phyloP scores from a whole-genome alignment of 2,113 vertebrate species.

The Semicossyphus pulcher region DNA sequence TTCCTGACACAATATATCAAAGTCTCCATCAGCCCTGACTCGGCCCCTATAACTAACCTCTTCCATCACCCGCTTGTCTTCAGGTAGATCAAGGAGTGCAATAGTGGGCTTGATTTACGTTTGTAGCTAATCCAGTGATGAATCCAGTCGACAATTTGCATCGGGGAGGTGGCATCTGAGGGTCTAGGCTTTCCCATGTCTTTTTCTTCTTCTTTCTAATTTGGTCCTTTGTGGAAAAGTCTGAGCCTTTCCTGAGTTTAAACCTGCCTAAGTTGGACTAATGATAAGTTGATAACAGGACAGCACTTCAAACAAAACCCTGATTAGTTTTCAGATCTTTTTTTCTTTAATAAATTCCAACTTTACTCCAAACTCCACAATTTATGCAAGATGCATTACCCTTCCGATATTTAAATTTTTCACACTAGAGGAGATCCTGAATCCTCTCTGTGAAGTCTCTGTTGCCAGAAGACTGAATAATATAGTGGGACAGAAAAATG shows the following conservation, averaged over 20 bases:
- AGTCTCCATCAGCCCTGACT: constrained; percentile 50
- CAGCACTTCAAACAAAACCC: constrained; percentile 53
- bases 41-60: constrained; percentile 59
- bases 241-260: constrained; percentile 31
- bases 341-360: background rate
- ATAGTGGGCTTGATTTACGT: constrained; percentile 54
- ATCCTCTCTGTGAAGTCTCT: constrained; percentile 13
- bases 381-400: constrained; percentile 1
- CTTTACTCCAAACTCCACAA: background rate
- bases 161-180: constrained; percentile 32
- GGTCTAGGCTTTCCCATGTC: constrained; percentile 42
- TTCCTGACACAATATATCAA: constrained; percentile 57
- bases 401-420: constrained; percentile 9
- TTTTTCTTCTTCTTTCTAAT: constrained; percentile 18
- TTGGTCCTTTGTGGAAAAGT: constrained; percentile 13
- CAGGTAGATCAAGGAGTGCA: constrained; percentile 58
- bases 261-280: constrained; percentile 25
- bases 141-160: constrained; percentile 52
- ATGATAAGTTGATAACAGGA: constrained; percentile 50
- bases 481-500: constrained; percentile 23
- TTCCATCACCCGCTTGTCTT: constrained; percentile 62
- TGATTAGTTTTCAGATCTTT: constrained; percentile 1
- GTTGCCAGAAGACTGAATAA: constrained; percentile 37
- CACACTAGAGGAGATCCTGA: background rate
- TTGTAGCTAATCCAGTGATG: constrained; percentile 52